Base-by-base conservation (phyloP, 2,113 vertebrate species). In the Semicossyphus pulcher region DNA sequence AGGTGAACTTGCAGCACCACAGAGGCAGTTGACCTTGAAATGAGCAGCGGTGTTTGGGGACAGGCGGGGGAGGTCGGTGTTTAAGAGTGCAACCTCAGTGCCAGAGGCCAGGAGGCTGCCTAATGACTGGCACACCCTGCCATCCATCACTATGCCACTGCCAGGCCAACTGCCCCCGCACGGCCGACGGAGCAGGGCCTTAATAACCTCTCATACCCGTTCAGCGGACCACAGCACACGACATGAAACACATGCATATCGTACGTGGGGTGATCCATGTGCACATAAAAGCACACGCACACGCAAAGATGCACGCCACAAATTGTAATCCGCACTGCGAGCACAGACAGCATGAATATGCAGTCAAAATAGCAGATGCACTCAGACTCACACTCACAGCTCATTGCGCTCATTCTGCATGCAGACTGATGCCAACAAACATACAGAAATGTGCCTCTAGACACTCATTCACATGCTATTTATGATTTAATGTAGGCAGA, bases 11-110 rank as follows among this genome's bases (percentile, higher is more conserved):
- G 20, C 66, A 76, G 85, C 85, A 77, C 83, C 86, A 80, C 80
- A 62, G 88, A 91, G 84, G 86, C 89, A 90, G 88, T 89, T 94
- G 93, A 92, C 93, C 93, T 93, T 94, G 93, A 93, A 94, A 93
- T 92, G 88, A 94, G 90, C 89, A 81, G 82, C 44, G 69, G 87
- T 79, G 88, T 91, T 90, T 80, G 86, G 92, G 92, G 87, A 87
- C 80, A 72, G 61, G 72, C 39, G 51, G 84, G 78, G 76, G 79
- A 88, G 83, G 89, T 88, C 82, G 76, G 86, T 90, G 84, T 92
- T 93, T 93, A 93, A 93, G 89, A 92, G 86, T 86, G 88, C 87
- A 86, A 88, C 90, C 86, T 85, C 66, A 41, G 89, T 89, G 92
- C 92, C 92, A 91, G 89, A 91, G 92, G 93, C 93, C 91, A 90